Base-by-base conservation (phyloP, 2,797 vertebrate genomes). In the Sorex maritimensis region DNA sequence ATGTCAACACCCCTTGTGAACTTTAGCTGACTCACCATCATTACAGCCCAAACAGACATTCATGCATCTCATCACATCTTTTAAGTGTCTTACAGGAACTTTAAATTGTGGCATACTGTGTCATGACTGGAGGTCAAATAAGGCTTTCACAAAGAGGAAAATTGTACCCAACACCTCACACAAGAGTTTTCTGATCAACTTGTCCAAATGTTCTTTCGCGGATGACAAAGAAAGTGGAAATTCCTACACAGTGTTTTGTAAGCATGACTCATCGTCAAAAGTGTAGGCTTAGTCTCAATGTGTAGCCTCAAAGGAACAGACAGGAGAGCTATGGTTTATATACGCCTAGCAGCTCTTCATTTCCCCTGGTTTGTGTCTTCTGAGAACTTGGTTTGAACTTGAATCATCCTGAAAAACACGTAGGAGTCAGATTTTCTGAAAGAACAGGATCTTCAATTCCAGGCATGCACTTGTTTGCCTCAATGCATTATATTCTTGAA, bases 381-480 rank as follows among this genome's bases (percentile, higher is more conserved):
- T 88, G 28, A 86, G 72, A 92, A 79, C 30, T 26, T 77, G 11
- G 2, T 91, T 7, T 74, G n/a, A 92, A 77, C 34, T 82, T 63
- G 44, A 28, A 65, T 72, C 38, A 90, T 30, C 28, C 79, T 77
- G 23, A 81, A 88, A 83, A 17, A 19, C 44, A 92, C 78, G 79
- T 74, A 38, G 81, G 77, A 86, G 44, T 94, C 38, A 71, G 12
- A 17, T 75, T 88, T 86, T 71, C 49, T 58, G 86, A 30, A 73
- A 52, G 68, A 90, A 75, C 24, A 81, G 41, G 28, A 80, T 89
- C 55, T 86, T 52, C 21, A 52, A 52, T 80, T 94, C 34, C 30
- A 91, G 61, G 30, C 82, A 80, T 91, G 15, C 65, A 88, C 88
- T 63, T 88, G 80, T 90, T 93, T 92, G 52, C 52, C 28, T 81